Conservation (phyloP, 2,888 invertebrate genomes). For the Osmoderma eremita region DNA sequence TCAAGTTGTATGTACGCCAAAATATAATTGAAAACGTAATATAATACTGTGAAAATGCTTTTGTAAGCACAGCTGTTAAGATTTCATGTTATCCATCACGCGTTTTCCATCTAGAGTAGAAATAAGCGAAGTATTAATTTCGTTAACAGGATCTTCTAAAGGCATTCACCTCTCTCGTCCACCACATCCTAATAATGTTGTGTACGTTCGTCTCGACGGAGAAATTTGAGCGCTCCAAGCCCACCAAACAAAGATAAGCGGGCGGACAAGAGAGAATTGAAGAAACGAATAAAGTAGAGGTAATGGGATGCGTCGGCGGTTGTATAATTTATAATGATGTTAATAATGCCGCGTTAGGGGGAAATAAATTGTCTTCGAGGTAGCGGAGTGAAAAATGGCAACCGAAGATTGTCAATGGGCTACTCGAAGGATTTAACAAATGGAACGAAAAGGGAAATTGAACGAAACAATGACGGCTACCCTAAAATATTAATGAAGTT, state of each 20-base stretch:
- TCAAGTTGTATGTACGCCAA: too few species aligned
- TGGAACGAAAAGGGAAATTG: slow-evolving; percentile 30
- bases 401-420: slow-evolving; percentile 22
- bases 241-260: background rate
- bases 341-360: slow-evolving; percentile 27
- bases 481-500: slow-evolving; percentile 24
- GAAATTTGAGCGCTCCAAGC: background rate
- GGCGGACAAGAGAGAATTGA: too few species aligned
- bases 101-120: background rate
- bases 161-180: slow-evolving; percentile 1
- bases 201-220: background rate
- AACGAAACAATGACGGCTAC: slow-evolving; percentile 24
- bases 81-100: too few species aligned
- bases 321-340: slow-evolving; percentile 34
- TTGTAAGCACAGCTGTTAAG: too few species aligned
- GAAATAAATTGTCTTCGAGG: slow-evolving; percentile 25
- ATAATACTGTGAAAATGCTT: too few species aligned
- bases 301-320: slow-evolving; percentile 1
- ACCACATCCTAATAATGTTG: too few species aligned
- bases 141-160: background rate
- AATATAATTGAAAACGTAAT: too few species aligned
- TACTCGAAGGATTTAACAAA: slow-evolving; percentile 30
- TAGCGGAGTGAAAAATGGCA: slow-evolving; percentile 24
- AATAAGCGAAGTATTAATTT: background rate
- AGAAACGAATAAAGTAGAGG: background rate